Percentiles rank a stretch among this genome's conserved stretches.
Conservation (phyloP, 2,888 invertebrate genomes). For the Drosophila colorata region DNA sequence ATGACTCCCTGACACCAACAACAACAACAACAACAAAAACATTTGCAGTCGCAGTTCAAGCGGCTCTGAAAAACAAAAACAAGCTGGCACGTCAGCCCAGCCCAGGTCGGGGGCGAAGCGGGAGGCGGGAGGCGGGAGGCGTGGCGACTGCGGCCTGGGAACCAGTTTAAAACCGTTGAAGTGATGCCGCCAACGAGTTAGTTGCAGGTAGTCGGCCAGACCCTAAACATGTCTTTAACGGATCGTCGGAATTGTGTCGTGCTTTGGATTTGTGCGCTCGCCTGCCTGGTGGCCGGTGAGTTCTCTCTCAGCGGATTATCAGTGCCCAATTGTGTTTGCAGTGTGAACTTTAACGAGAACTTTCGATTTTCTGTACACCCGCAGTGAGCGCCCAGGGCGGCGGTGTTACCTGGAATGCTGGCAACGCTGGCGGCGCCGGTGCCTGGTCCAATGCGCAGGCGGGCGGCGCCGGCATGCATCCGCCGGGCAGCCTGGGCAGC, state of each 20-base stretch:
- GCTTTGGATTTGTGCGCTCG: slow-evolving; percentile 32
- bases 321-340: slow-evolving; percentile 20
- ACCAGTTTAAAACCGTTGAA: slow-evolving; percentile 73
- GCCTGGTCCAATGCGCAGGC: slow-evolving; percentile 67
- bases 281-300: slow-evolving; percentile 57
- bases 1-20: slow-evolving; percentile 54
- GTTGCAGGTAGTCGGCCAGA: slow-evolving; percentile 55
- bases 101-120: no score
- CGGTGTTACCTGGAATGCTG: slow-evolving; percentile 54
- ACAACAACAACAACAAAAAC: slow-evolving; percentile 29
- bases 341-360: background rate
- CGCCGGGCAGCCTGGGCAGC: slow-evolving; percentile 57
- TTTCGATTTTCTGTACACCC: slow-evolving; percentile 1
- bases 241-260: slow-evolving; percentile 36
- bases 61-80: slow-evolving; percentile 11
- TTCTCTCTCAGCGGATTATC: slow-evolving; percentile 41
- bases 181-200: slow-evolving; percentile 56
- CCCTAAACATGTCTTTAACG: slow-evolving; percentile 63
- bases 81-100: slow-evolving; percentile 4
- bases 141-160: slow-evolving; percentile 23
- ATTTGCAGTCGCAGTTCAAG: slow-evolving; percentile 35
- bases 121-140: background rate
- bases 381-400: slow-evolving; percentile 52
- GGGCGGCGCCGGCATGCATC: slow-evolving; percentile 60
- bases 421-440: slow-evolving; percentile 55